These are phyloP conservation scores for Turritopsis rubra DNA, from an alignment of 30 jellyfish, hydroid and myxozoan species.

Conservation along the genomic window DNA sequence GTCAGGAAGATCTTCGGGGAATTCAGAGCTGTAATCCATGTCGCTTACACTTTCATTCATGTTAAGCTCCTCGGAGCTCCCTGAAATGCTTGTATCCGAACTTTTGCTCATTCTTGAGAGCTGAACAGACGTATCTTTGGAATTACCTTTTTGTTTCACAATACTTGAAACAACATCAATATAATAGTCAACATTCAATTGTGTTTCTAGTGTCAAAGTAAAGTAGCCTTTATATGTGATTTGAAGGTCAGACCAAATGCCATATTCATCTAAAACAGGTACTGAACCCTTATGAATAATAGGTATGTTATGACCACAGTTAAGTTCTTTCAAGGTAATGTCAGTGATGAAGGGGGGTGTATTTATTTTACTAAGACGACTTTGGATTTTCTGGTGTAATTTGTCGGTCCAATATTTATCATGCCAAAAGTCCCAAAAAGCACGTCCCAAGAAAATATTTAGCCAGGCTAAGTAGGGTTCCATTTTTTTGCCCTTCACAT, in stretches of 20 bases:
- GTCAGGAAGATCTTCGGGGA: slow-evolving; percentile 77
- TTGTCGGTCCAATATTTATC: slow-evolving; percentile 93
- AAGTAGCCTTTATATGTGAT: slow-evolving; percentile 92
- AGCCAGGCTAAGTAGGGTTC: slow-evolving; percentile 97
- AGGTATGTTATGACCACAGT: slow-evolving; percentile 93
- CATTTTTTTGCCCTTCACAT: slow-evolving; percentile 54
- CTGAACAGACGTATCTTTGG: slow-evolving; percentile 2
- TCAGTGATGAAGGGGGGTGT: slow-evolving; percentile 95
- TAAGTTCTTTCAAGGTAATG: slow-evolving; percentile 65
- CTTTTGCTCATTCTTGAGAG: not conserved
- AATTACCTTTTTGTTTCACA: slow-evolving; percentile 49
- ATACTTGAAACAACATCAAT: slow-evolving; percentile 59
- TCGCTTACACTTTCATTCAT: slow-evolving; percentile 32
- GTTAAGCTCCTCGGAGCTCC: not conserved
- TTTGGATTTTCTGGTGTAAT: slow-evolving; percentile 78
- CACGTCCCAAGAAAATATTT: slow-evolving; percentile 81
- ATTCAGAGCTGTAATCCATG: slow-evolving; percentile 46
- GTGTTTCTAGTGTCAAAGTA: slow-evolving; percentile 95
- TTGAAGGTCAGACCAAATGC: slow-evolving; percentile 94
- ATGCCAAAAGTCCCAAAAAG: slow-evolving; percentile 99
- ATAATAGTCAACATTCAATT: slow-evolving; percentile 84
- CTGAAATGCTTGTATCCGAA: not conserved
- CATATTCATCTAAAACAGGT: slow-evolving; percentile 96
- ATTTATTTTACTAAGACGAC: slow-evolving; percentile 67
- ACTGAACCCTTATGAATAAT: slow-evolving; percentile 88